Evolutionary conservation across 2,888 invertebrate species (phyloP), one percentile per base, ranked within the genome.

Genomic region (Tethea ocularis): DNA sequence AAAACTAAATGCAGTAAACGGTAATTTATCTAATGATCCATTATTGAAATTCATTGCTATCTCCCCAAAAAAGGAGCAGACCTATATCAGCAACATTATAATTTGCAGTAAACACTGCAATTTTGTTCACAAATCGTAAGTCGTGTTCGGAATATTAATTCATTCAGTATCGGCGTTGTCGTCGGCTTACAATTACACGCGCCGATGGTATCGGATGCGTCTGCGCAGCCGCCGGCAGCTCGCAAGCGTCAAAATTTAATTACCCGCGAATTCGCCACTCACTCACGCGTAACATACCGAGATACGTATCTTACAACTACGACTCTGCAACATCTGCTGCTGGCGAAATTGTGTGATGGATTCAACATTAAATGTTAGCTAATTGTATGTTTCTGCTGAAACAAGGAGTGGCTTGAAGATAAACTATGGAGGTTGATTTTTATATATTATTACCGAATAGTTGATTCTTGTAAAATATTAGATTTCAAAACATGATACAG

Each of bases 211-310:
- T 87, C 87, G 71, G 68, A 67, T 67, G 74, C 70, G 72, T 68
- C 62, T 59, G 74, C 68, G 71, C 73, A 75, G 70, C 69, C 46
- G 46, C 46, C 46, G 46, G 76, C 77, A 75, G 69, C 64, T 67
- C 67, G 71, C 69, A 69, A 77, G 83, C 79, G 80, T 83, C 82
- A 80, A 86, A 84, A 87, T 85, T 88, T 87, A 88, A 89, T 89
- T 87, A 88, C 78, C 82, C 77, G 80, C 83, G 71, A 87, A 87
- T 86, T 89, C 78, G 76, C 79, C 80, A 78, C 78, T 83, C 77
- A 76, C 77, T 80, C 79, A 79, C 72, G 73, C 77, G 59, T 63
- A 65, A 57, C 68, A 59, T 58, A 57, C 70, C 70, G 65, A 64
- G 67, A 77, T 73, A 63, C 61, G 58, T 66, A 78, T 77, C 74